Conservation (phyloP, 2,797 vertebrate species). For the Neosalanx taihuensis region DNA sequence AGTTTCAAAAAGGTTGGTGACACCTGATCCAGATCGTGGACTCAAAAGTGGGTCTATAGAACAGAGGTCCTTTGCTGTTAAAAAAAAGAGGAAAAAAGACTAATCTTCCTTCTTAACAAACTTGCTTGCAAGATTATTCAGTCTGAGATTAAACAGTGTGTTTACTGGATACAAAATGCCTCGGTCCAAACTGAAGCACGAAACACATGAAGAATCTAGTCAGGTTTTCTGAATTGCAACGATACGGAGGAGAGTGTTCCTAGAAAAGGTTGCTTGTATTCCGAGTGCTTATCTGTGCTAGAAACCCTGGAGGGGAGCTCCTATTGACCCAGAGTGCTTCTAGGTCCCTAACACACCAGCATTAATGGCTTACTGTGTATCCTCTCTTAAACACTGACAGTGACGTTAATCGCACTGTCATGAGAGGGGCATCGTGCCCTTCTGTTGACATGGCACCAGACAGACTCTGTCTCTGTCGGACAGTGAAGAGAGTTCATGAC, state of each 20-base stretch:
- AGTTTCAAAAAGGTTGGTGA: no score
- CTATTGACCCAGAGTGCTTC: conserved; percentile 24
- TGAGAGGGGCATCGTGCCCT: conserved; percentile 26
- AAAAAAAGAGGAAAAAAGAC: no score
- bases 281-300: conserved; percentile 7
- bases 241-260: no score
- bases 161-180: no score
- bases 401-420: conserved; percentile 29
- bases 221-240: no score
- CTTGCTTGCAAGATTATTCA: no score
- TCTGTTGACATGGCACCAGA: conserved; percentile 16
- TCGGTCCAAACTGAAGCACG: no score
- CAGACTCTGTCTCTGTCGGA: conserved; percentile 31
- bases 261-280: conserved; percentile 8
- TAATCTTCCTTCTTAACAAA: no score
- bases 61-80: no score
- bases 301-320: conserved; percentile 15
- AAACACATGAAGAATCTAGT: no score
- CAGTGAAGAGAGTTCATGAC: not conserved
- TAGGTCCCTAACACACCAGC: conserved; percentile 27
- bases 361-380: conserved; percentile 29
- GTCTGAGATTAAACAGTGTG: not conserved
- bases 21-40: no score
- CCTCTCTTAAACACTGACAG: conserved; percentile 25
- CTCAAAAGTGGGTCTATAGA: no score